Percentiles rank a stretch among this genome's conserved stretches.
These are phyloP conservation scores for Trichonephila clavipes DNA, from an alignment of 1,140 invertebrate genomes.

Conservation along the genomic window DNA sequence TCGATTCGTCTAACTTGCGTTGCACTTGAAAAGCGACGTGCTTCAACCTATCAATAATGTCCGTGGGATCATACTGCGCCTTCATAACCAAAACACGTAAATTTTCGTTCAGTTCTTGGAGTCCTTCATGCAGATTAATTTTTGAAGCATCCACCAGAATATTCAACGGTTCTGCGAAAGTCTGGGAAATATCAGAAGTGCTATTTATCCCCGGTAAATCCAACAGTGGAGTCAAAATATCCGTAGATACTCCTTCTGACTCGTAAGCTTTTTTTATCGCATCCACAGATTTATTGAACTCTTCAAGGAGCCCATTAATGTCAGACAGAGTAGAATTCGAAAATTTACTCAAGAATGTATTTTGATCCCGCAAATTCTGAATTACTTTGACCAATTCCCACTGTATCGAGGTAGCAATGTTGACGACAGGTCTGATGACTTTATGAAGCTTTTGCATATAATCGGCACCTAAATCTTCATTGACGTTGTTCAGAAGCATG, in stretches of 20 bases:
- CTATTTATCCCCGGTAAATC: neutral
- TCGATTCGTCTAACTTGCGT: neutral
- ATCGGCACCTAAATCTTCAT: neutral
- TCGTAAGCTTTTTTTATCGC: constrained; percentile 9
- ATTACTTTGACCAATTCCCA: neutral
- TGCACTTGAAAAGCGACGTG: neutral
- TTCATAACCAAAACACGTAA: neutral
- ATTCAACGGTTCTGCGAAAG: neutral
- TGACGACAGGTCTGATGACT: neutral
- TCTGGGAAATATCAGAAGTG: neutral
- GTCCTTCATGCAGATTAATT: neutral
- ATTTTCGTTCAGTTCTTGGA: neutral
- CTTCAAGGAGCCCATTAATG: neutral
- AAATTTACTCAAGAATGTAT: neutral
- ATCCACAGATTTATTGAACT: neutral
- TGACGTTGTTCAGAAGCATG: constrained; percentile 10
- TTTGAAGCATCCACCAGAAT: neutral
- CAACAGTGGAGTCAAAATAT: neutral
- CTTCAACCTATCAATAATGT: neutral
- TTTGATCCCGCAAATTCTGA: neutral
- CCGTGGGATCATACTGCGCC: neutral
- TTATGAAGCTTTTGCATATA: neutral
- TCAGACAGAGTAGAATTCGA: neutral
- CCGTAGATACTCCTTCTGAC: neutral
- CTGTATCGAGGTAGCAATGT: neutral